These are phyloP conservation scores for Chaetops frenatus DNA, from an alignment of 2,113 vertebrate species.

Conservation along the genomic window DNA sequence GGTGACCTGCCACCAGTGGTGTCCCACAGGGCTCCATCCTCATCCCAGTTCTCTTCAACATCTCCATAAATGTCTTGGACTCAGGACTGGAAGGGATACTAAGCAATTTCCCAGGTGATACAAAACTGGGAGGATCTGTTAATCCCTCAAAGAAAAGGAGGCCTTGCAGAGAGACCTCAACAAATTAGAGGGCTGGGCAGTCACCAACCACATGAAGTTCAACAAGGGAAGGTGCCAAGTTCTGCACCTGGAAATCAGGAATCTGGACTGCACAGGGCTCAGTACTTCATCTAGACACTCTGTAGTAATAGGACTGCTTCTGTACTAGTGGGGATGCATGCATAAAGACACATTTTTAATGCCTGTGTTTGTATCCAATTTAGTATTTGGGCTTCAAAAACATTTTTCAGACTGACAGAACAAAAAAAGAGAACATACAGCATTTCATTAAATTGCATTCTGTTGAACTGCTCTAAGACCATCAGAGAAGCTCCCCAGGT, in stretches of 20 bases:
- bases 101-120: neutral
- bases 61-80: neutral
- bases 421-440: neutral
- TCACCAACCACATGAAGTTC: neutral
- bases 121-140: neutral
- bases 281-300: neutral
- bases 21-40: neutral
- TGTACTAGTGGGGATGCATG: neutral
- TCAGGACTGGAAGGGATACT: neutral
- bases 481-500: conserved; percentile 1
- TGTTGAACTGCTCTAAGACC: neutral
- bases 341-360: neutral
- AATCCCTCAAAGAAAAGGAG: neutral
- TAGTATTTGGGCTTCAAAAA: neutral
- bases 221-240: neutral
- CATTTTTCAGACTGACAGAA: neutral
- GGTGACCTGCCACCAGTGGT: neutral
- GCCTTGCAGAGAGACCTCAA: neutral
- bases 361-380: neutral
- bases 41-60: neutral
- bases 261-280: neutral
- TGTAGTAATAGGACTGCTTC: neutral
- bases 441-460: neutral
- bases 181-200: neutral
- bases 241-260: neutral